phyloP scores from a whole-genome alignment of 2,888 invertebrate genomes.

The Meiosimyza platycephala region DNA sequence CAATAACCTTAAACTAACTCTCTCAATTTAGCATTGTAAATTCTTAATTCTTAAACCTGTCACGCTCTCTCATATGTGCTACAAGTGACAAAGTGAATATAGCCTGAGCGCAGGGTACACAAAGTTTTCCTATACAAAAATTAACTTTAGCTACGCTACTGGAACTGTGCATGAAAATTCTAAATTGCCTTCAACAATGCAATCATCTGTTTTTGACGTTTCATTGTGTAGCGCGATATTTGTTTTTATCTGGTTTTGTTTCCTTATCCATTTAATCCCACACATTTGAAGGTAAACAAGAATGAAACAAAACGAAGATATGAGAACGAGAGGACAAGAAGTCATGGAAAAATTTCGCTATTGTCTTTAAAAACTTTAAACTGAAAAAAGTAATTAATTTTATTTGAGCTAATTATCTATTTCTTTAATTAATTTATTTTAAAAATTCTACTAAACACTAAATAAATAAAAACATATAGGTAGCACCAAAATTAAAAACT shows the following conservation, averaged over 20 bases:
- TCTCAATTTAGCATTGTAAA: no score
- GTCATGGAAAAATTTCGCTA: slow-evolving; percentile 11
- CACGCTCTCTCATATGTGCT: no score
- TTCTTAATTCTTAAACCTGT: no score
- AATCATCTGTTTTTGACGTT: no score
- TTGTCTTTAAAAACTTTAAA: neutral
- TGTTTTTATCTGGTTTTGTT: neutral
- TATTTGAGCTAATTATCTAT: neutral
- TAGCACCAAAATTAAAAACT: neutral
- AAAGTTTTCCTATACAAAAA: no score
- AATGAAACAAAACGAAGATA: neutral
- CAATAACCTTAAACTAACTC: no score
- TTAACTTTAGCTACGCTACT: no score
- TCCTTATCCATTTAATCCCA: neutral
- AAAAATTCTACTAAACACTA: neutral
- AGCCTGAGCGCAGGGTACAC: no score
- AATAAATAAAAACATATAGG: neutral
- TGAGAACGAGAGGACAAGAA: slow-evolving; percentile 3
- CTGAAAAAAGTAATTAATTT: neutral
- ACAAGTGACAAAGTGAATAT: no score
- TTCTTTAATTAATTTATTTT: neutral
- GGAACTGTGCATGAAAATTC: no score
- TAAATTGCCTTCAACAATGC: no score
- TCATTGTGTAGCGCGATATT: no score
- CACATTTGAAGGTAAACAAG: slow-evolving; percentile 19